Evolutionary conservation across 1,140 invertebrate species (phyloP), one percentile per base, ranked within the genome.

Genomic region (Drosophila nigrodunni): DNA sequence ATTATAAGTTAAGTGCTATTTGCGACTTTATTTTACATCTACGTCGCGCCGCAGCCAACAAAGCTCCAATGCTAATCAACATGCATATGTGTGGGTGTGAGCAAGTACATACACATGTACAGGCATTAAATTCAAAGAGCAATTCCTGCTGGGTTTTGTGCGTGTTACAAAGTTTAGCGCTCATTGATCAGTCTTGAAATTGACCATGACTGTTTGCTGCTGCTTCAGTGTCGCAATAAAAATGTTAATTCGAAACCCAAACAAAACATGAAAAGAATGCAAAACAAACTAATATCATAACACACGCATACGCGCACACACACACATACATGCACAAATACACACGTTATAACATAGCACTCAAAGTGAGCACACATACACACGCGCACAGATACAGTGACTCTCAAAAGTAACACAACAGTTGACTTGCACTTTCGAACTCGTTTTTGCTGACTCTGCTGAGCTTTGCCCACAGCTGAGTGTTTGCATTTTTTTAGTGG

Each of bases 191-290:
- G 52, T 67, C 18, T 44, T 7, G 54, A 67, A 67, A 58, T 57
- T 39, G 54, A 49, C 52, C 30, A 47, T 46, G 57, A 59, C 41
- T 57, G 25, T 37, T 30, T 15, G 46, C 52, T 55, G 52, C 34
- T n/a, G 52, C 34, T 67, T 67, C 34, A 47, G 55, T 66, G 69
- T 58, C 61, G 69, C 61, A 58, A 21, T 65, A 49, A 66, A 58
- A 72, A 72, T 72, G 69, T 66, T 72, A 72, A 72, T 66, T 50
- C 21, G 50, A 66, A 52, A 47, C 44, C 41, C 52, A 66, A 72
- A 65, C 54, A 72, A 57, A 57, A 41, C 47, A 58, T 50, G 35
- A 57, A 71, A 41, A 61, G 69, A 71, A 50, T 70, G 69, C 35
- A 37, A 52, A 66, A 35, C 49, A 35, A 73, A 54, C 61, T 50